Conservation (phyloP, 2,113 vertebrate genomes). For the Empidonax alnorum region DNA sequence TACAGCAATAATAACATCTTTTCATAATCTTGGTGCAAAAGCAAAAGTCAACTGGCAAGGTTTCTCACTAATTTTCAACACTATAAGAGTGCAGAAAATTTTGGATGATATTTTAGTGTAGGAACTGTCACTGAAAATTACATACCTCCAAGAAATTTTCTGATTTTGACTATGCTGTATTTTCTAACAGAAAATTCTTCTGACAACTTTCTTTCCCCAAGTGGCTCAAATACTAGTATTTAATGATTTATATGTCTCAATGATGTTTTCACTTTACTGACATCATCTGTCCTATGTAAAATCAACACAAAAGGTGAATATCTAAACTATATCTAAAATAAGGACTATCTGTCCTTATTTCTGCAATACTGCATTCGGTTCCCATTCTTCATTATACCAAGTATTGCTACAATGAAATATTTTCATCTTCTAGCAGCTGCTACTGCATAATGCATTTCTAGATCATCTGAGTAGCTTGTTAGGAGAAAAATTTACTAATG, state of each 20-base stretch:
- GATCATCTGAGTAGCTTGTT: conserved; percentile 21
- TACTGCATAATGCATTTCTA: conserved; percentile 12
- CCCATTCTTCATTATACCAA: neutral
- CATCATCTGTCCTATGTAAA: conserved; percentile 14
- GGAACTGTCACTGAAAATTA: conserved; percentile 19
- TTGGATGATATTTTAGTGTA: neutral
- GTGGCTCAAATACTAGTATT: neutral
- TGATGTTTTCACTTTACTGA: conserved; percentile 12
- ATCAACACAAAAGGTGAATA: conserved; percentile 1
- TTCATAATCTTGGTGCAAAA: neutral
- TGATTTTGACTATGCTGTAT: neutral
- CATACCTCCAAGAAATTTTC: conserved; percentile 12
- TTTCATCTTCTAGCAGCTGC: conserved; percentile 33
- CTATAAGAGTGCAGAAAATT: neutral
- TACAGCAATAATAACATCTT: neutral
- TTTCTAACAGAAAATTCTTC: conserved; percentile 27
- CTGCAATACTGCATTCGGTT: neutral
- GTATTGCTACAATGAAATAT: neutral
- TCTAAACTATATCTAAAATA: neutral
- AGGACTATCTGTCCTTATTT: neutral
- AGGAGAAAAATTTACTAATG: conserved; percentile 34
- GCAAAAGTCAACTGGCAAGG: neutral
- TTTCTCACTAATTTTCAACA: neutral
- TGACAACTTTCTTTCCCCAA: conserved; percentile 5
- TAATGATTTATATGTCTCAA: neutral